Evolutionary conservation across 2,888 invertebrate genomes (phyloP).

Genomic region (Ischnura elegans): DNA sequence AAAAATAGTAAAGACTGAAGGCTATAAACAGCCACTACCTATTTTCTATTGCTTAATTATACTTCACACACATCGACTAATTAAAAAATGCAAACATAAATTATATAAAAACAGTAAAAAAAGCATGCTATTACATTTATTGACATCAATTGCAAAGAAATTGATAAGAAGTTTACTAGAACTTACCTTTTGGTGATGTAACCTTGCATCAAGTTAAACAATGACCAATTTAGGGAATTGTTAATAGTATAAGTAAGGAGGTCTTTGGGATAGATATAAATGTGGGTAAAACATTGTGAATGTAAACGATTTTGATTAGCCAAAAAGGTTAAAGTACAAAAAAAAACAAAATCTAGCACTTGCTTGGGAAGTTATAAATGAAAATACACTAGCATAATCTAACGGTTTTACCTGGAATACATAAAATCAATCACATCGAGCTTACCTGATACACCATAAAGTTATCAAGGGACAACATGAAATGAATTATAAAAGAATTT

Average conservation of each 20-base stretch:
- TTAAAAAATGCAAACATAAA: not conserved
- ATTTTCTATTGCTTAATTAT: not conserved
- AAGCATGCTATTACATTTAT: conserved; percentile 36
- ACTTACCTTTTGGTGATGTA: not conserved
- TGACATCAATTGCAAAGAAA: not conserved
- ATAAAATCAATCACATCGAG: not conserved
- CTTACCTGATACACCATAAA: not conserved
- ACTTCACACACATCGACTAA: not conserved
- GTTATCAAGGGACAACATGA: no score
- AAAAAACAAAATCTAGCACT: not conserved
- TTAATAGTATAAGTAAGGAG: not conserved
- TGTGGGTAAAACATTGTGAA: not conserved
- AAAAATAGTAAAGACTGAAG: not conserved
- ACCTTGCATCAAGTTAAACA: not conserved
- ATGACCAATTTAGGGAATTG: not conserved
- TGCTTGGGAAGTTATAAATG: not conserved
- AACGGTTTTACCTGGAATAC: not conserved
- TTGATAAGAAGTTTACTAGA: not conserved
- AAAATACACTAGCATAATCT: not conserved
- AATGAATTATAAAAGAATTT: not conserved
- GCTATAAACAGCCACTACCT: not conserved
- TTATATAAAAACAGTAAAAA: conserved; percentile 17
- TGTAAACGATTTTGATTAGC: not conserved
- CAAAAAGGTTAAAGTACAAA: not conserved
- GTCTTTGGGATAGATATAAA: not conserved